These are phyloP conservation scores for Drosophila sturtevanti DNA, from an alignment of 1,140 invertebrate species.

Conservation along the genomic window DNA sequence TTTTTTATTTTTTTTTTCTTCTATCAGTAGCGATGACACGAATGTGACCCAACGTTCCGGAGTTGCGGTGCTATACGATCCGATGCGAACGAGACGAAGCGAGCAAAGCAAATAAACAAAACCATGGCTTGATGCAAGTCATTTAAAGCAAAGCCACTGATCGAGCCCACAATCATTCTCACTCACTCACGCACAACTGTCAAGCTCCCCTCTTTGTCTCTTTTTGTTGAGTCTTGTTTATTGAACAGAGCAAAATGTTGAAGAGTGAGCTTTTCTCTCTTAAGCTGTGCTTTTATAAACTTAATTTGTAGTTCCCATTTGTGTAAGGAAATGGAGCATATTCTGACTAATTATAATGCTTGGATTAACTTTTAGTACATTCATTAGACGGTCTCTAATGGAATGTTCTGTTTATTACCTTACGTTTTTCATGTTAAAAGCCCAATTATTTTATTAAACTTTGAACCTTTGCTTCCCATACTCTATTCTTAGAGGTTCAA, in stretches of 20 bases:
- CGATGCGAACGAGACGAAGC: slow-evolving; percentile 46
- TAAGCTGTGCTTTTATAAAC: slow-evolving; percentile 12
- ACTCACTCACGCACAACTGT: slow-evolving; percentile 8
- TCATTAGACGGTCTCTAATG: neutral
- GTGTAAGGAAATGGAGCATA: slow-evolving; percentile 24
- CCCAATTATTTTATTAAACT: slow-evolving; percentile 27
- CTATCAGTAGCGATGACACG: neutral
- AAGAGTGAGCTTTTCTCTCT: neutral
- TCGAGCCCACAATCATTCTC: too few relatives aligned
- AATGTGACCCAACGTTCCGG: neutral
- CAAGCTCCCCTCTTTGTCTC: slow-evolving; percentile 17
- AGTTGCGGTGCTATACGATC: slow-evolving; percentile 35
- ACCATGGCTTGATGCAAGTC: slow-evolving; percentile 17
- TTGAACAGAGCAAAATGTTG: neutral
- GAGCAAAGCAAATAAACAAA: slow-evolving; percentile 63
- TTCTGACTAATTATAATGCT: slow-evolving; percentile 20
- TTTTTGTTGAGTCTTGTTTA: slow-evolving; percentile 21
- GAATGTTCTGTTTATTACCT: neutral
- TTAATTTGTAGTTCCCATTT: slow-evolving; percentile 31
- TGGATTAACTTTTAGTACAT: neutral
- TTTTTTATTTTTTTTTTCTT: neutral
- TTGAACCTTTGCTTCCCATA: slow-evolving; percentile 8
- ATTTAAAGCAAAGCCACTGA: slow-evolving; percentile 54
- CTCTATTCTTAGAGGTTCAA: neutral
- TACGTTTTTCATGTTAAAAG: slow-evolving; percentile 21